Base-by-base conservation (phyloP, 2,888 invertebrate species). In the Antheraea assamensis region DNA sequence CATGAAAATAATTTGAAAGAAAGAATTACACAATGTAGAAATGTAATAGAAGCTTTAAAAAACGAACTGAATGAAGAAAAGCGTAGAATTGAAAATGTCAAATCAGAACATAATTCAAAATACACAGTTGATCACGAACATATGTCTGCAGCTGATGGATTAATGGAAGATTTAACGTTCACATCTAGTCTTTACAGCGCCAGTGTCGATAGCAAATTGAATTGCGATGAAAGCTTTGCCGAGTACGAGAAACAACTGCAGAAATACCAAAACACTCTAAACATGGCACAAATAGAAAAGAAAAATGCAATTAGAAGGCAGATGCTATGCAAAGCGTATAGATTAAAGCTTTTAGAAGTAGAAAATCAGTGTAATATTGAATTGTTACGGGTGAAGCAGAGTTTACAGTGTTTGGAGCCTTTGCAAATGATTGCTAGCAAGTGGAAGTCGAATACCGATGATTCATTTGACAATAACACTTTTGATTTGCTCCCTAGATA, bases 321-420 rank as follows among this genome's bases (percentile, higher is more conserved):
- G 83, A 94, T 94, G 93, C 81, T 95, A 35, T 84, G 92, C n/a
- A 94, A 94, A 83, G 93, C 92, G 72, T 94, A 88, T 76, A 89
- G 87, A 75, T 78, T 94, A 15, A 95, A 93, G 78, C 84, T 94
- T 68, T 79, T 94, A 76, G 94, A 94, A 83, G 90, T 94, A 30
- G 94, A 95, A 85, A 94, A 94, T 77, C 94, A 94, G 82, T 94
- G 94, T 77, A 94, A 94, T 76, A 90, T 93, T 76, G 94, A 94
- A 77, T 77, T 94, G 61, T 83, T 94, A 70, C 86, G 93, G 30
- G 90, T 94, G 27, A 93, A 94, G 76, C 94, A 94, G 82, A 94
- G 90, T 75, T 79, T 94, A n/a, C 92, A 93, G 78, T 94, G 92
- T 76, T 81, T 94, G 74, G 91, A 93, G 76, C 94, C 94, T 1